Evolutionary conservation across 2,888 invertebrate species (phyloP).

Genomic region (Tridacna gigas): DNA sequence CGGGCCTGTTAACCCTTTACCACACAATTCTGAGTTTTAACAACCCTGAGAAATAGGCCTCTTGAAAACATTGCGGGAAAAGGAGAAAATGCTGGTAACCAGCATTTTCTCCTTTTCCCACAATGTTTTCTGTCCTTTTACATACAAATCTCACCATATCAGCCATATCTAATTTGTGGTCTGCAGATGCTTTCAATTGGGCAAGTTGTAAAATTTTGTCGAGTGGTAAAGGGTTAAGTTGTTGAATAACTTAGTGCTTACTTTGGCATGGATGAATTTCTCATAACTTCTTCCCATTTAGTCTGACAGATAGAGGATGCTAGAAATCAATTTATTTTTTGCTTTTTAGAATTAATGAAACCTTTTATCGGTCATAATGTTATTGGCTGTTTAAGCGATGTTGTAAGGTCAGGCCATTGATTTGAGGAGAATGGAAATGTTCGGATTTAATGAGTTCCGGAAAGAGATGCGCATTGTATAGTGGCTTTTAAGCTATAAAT

Average conservation of each 20-base stretch:
- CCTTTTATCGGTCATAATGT: constrained; percentile 17
- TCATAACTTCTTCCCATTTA: background rate
- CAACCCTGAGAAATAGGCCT: no score
- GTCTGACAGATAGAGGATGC: background rate
- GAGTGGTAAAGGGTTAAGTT: no score
- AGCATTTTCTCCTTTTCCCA: background rate
- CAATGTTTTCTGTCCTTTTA: no score
- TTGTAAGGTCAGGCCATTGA: constrained; percentile 6
- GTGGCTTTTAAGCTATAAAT: constrained; percentile 13
- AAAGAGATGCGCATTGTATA: constrained; percentile 16
- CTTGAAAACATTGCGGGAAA: background rate
- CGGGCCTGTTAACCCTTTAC: no score
- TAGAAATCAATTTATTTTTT: constrained; percentile 1
- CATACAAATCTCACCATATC: no score
- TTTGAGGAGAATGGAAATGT: background rate
- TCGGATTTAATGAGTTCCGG: constrained; percentile 21
- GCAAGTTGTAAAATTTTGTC: background rate
- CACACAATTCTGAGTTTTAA: no score
- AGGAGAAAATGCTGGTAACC: background rate
- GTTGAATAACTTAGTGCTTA: no score
- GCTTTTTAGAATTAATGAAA: constrained; percentile 27
- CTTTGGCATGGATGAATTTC: background rate
- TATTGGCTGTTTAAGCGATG: constrained; percentile 18
- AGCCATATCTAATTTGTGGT: background rate
- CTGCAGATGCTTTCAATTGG: background rate